Conservation (phyloP, 2,888 invertebrate genomes). For the Meganola albula region DNA sequence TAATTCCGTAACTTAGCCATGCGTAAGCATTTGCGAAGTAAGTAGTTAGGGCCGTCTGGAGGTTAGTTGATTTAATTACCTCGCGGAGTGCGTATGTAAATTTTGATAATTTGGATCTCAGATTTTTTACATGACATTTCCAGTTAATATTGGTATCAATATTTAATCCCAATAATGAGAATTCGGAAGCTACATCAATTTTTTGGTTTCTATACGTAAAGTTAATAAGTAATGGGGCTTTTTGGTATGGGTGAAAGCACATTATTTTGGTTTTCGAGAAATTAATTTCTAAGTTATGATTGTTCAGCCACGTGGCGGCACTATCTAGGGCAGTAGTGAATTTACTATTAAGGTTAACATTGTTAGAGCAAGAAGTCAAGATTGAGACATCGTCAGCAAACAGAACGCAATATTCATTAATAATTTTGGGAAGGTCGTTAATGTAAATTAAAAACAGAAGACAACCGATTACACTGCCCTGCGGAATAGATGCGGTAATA, state of each 20-base stretch:
- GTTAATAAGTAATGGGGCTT: slow-evolving; percentile 6
- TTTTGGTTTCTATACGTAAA: slow-evolving; percentile 5
- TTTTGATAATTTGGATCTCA: slow-evolving; percentile 8
- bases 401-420: slow-evolving; percentile 4
- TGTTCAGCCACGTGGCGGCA: slow-evolving; percentile 18
- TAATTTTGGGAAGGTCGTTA: slow-evolving; percentile 11
- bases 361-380: slow-evolving; percentile 6
- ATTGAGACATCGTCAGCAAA: slow-evolving; percentile 15
- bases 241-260: slow-evolving; percentile 11
- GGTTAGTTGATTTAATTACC: slow-evolving; percentile 9
- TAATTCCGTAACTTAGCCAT: slow-evolving; percentile 5
- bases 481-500: slow-evolving; percentile 6
- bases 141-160: slow-evolving; percentile 13
- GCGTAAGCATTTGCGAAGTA: slow-evolving; percentile 11
- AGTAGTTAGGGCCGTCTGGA: slow-evolving; percentile 8
- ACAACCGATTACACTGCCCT: slow-evolving; percentile 11
- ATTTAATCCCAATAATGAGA: slow-evolving; percentile 10
- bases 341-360: not conserved
- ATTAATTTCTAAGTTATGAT: slow-evolving; percentile 15
- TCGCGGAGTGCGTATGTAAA: slow-evolving; percentile 12
- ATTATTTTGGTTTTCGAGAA: slow-evolving; percentile 11
- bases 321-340: not conserved
- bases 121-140: slow-evolving; percentile 11
- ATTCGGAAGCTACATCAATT: slow-evolving; percentile 7
- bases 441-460: slow-evolving; percentile 11